A percentile compares a stretch with the other conserved stretches of the same genome.
phyloP scores from a whole-genome alignment of 2,797 vertebrate genomes.

The Pangasius macronema region DNA sequence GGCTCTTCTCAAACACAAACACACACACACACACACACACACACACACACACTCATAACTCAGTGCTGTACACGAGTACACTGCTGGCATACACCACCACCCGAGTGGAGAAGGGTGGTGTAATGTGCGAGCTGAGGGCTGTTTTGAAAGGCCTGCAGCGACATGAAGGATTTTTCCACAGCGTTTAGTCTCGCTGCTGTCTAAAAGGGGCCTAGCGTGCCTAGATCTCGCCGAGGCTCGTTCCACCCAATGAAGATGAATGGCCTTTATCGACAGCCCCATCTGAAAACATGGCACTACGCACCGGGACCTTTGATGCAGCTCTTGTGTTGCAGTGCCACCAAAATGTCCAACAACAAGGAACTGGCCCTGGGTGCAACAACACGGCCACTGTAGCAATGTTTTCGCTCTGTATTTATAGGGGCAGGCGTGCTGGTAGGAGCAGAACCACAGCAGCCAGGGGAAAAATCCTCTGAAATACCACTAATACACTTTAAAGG shows the following conservation, averaged over 20 bases:
- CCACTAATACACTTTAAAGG: neutral
- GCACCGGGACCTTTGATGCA: constrained; percentile 57
- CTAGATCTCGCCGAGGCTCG: constrained; percentile 60
- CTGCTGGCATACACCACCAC: constrained; percentile 7
- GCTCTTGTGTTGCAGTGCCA: constrained; percentile 52
- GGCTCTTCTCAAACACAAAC: neutral
- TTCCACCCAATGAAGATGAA: constrained; percentile 66
- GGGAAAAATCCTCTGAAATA: neutral
- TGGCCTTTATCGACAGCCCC: constrained; percentile 56
- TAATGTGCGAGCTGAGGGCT: constrained; percentile 44
- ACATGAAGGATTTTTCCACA: constrained; percentile 61
- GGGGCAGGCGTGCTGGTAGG: constrained; percentile 36
- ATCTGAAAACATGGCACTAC: constrained; percentile 65
- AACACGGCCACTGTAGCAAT: constrained; percentile 55
- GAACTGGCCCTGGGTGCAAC: constrained; percentile 36
- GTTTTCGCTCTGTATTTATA: constrained; percentile 43
- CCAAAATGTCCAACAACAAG: constrained; percentile 51
- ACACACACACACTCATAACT: constrained; percentile 14
- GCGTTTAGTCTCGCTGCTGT: constrained; percentile 56
- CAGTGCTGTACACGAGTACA: neutral
- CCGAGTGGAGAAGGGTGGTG: constrained; percentile 22
- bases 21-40: neutral
- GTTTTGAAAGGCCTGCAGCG: constrained; percentile 58
- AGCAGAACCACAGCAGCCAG: neutral
- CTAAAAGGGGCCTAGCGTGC: constrained; percentile 64